These are phyloP conservation scores for Tuberolachnus salignus DNA, from an alignment of 2,888 invertebrate genomes.

Conservation along the genomic window DNA sequence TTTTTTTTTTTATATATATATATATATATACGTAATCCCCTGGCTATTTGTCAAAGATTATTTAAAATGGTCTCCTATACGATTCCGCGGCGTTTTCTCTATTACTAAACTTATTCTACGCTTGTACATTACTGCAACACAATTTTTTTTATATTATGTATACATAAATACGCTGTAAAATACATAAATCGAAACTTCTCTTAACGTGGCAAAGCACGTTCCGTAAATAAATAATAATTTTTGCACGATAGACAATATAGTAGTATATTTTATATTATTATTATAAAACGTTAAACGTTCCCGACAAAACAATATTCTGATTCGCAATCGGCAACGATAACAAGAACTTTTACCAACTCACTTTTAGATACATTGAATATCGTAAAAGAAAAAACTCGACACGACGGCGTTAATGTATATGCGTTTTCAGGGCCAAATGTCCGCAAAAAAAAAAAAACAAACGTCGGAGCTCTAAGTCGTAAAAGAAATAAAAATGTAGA, in stretches of 20 bases:
- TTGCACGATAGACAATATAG: not conserved
- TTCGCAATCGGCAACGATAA: too few species aligned
- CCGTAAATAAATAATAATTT: constrained; percentile 30
- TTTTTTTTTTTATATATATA: not conserved
- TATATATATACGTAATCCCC: not conserved
- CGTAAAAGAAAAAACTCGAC: too few species aligned
- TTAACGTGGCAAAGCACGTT: not conserved
- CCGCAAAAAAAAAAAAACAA: too few species aligned
- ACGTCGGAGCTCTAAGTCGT: too few species aligned
- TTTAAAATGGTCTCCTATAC: constrained; percentile 12
- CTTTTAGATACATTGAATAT: too few species aligned
- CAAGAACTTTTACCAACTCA: too few species aligned
- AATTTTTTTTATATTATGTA: constrained; percentile 2
- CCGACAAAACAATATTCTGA: too few species aligned
- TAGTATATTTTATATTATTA: not conserved
- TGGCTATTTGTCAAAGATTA: constrained; percentile 20
- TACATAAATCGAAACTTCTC: constrained; percentile 1
- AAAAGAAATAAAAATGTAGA: too few species aligned
- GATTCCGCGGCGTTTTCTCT: not conserved
- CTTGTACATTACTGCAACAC: not conserved
- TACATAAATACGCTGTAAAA: not conserved
- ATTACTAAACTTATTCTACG: not conserved
- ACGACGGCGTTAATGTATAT: too few species aligned
- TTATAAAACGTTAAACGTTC: too few species aligned
- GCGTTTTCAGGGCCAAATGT: too few species aligned